Conservation (phyloP, 2,113 vertebrate species). For the Sprattus sprattus region DNA sequence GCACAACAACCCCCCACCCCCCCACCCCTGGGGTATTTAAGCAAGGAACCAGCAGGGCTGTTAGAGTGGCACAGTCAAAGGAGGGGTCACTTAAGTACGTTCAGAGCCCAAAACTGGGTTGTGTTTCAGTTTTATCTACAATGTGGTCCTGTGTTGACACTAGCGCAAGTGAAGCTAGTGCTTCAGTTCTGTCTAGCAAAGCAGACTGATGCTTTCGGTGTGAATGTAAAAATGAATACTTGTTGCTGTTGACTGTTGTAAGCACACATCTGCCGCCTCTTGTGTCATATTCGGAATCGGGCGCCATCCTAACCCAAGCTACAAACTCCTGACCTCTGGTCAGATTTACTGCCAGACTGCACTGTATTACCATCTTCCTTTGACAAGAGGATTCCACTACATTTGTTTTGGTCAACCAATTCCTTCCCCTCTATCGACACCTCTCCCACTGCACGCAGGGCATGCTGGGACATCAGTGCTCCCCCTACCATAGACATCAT, state of each 20-base stretch:
- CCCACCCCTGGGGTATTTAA: background rate
- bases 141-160: background rate
- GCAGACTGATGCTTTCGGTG: background rate
- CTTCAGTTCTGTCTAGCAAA: background rate
- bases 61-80: background rate
- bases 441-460: background rate
- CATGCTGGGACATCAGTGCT: background rate
- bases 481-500: too few relatives aligned
- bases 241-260: background rate
- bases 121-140: background rate
- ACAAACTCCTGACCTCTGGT: too few relatives aligned
- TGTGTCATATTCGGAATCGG: background rate
- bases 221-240: background rate
- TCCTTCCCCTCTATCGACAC: too few relatives aligned
- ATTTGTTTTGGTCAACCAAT: background rate
- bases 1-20: background rate
- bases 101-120: background rate
- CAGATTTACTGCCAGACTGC: too few relatives aligned
- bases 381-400: background rate
- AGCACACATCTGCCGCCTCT: background rate
- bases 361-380: background rate
- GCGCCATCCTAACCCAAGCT: too few relatives aligned
- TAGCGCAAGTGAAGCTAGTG: too few relatives aligned
- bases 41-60: background rate
- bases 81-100: background rate